These are phyloP conservation scores for Eupithecia vulgata DNA, from an alignment of 2,888 invertebrate genomes.

Conservation along the genomic window DNA sequence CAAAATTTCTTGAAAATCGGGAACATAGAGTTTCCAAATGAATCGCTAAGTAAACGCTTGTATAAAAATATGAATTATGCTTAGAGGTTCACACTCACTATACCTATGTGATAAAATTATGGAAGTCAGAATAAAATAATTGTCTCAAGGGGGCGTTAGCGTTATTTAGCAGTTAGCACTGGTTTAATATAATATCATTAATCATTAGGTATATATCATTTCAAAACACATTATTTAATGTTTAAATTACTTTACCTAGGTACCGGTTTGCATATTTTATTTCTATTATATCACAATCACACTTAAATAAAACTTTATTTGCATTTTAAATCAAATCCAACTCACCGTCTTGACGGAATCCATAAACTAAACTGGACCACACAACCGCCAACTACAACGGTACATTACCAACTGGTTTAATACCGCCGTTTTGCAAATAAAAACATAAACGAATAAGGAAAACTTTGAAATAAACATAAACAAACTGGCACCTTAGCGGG, in stretches of 20 bases:
- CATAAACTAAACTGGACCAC: neutral
- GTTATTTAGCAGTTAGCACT: neutral
- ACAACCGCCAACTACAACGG: conserved; percentile 46
- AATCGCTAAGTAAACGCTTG: too few species aligned
- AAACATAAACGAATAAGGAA: conserved; percentile 54
- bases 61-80: too few species aligned
- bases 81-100: too few species aligned
- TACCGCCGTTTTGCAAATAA: conserved; percentile 41
- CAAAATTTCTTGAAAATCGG: too few species aligned
- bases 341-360: conserved; percentile 2
- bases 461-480: conserved; percentile 40
- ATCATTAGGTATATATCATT: neutral
- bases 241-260: neutral
- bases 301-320: neutral
- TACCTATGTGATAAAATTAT: neutral
- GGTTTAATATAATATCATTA: too few species aligned
- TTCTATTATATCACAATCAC: neutral
- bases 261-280: neutral
- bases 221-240: neutral
- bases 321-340: neutral
- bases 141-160: neutral
- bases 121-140: neutral
- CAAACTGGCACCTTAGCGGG: neutral
- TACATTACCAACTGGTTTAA: conserved; percentile 55
- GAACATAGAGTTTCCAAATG: too few species aligned